Conservation (phyloP, 2,888 invertebrate species). For the Lycocerus yunnanus region DNA sequence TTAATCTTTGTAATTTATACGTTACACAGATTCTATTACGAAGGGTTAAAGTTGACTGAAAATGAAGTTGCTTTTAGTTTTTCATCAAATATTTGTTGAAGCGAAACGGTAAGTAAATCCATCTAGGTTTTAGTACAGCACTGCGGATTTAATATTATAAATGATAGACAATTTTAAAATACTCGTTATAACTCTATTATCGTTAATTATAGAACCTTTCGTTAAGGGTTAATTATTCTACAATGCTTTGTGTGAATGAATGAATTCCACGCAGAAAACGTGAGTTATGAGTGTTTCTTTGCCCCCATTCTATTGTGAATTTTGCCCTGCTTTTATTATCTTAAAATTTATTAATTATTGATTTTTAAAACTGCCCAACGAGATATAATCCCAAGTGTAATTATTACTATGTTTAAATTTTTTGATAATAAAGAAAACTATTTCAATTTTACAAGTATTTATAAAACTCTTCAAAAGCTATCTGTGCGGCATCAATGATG, state of each 20-base stretch:
- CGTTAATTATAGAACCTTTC: not conserved
- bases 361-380: not conserved
- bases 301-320: not conserved
- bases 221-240: not conserved
- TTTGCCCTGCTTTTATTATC: not conserved
- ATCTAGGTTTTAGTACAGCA: not conserved
- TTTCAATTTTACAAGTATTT: not conserved
- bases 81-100: not conserved
- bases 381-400: not conserved
- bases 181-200: not conserved
- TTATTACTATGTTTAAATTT: not conserved
- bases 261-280: not conserved
- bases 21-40: not conserved
- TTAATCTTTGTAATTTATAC: not conserved
- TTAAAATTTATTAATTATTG: not conserved
- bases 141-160: not conserved
- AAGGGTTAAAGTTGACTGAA: not conserved
- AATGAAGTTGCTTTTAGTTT: not conserved
- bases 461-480: not conserved
- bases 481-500: not conserved
- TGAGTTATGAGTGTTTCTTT: not conserved
- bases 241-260: not conserved
- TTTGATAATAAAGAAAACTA: not conserved
- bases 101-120: not conserved
- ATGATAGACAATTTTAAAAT: not conserved